Conservation (phyloP, 2,888 invertebrate species). For the Augiades crinisus region DNA sequence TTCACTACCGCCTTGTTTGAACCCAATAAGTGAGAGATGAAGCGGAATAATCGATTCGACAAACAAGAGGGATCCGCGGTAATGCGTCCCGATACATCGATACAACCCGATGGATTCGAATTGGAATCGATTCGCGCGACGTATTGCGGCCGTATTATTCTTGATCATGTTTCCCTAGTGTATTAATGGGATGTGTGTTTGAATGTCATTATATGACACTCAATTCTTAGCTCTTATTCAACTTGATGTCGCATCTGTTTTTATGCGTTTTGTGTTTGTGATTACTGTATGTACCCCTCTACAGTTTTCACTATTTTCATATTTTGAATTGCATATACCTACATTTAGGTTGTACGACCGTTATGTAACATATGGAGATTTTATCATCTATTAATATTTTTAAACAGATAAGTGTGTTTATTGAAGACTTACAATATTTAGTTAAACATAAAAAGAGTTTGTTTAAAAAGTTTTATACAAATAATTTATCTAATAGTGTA, state of each 20-base stretch:
- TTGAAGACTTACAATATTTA: too few species aligned
- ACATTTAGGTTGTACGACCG: too few species aligned
- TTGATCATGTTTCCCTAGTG: constrained; percentile 24
- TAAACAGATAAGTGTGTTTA: too few species aligned
- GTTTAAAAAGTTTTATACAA: too few species aligned
- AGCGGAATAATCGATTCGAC: constrained; percentile 77
- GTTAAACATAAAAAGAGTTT: too few species aligned
- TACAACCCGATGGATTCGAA: constrained; percentile 39
- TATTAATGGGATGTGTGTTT: constrained; percentile 20
- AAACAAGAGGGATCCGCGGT: constrained; percentile 69
- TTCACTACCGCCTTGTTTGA: constrained; percentile 36
- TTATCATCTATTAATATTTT: too few species aligned
- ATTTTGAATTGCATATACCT: too few species aligned
- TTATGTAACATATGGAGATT: too few species aligned
- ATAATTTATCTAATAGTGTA: too few species aligned
- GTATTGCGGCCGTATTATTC: constrained; percentile 20
- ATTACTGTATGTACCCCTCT: not conserved
- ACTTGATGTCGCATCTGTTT: not conserved
- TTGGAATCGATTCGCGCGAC: constrained; percentile 33
- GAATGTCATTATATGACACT: constrained; percentile 20
- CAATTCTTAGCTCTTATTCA: constrained; percentile 9
- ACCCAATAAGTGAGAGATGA: constrained; percentile 73
- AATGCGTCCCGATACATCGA: constrained; percentile 52
- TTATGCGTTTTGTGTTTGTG: not conserved
- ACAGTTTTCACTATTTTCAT: too few species aligned